Evolutionary conservation across 2,888 invertebrate genomes (phyloP), one percentile per base, ranked within the genome.

Genomic region (Myopa testacea): DNA sequence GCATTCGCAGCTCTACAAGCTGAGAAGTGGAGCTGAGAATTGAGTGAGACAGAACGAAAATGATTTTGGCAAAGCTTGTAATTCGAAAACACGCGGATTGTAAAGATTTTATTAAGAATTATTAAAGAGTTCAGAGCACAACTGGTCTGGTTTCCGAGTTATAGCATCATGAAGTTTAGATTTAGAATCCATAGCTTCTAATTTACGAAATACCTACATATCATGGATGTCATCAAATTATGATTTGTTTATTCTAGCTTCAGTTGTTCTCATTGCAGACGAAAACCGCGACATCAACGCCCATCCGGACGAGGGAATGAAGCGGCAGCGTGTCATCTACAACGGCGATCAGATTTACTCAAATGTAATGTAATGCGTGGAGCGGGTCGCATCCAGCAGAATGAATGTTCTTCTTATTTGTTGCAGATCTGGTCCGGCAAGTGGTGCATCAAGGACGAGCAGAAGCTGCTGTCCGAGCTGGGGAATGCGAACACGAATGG

Each of bases 401-500:
- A n/a, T 12, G 16, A n/a, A 10, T 12, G n/a, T 58, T 34, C 16
- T 4, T 65, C 14, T 38, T 65, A 40, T 63, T 50, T 58, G 60
- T 19, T 60, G 34, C 79, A 96, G 96, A 94, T 96, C 81, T 96
- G 96, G 92, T 94, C 96, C 81, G 93, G 93, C 81, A 96, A 96
- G 91, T 96, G 96, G 96, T 95, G 95, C 89, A 93, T 96, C 87
- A 96, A 96, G 89, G 96, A 96, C 89, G 96, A 96, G 87, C 95
- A 96, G 91, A 96, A 96, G 90, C 90, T 96, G 73, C 90, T 96
- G 81, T 95, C 95, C 70, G 96, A 96, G 88, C 91, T 96, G 69
- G 95, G 95, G 45, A 92, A 92, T 81, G 90, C 91, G 60, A 91
- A 91, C 72, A 89, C 90, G 76, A 90, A 83, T 76, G 83, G 83